phyloP scores from a whole-genome alignment of 2,797 vertebrate genomes.

The Dermochelys coriacea region DNA sequence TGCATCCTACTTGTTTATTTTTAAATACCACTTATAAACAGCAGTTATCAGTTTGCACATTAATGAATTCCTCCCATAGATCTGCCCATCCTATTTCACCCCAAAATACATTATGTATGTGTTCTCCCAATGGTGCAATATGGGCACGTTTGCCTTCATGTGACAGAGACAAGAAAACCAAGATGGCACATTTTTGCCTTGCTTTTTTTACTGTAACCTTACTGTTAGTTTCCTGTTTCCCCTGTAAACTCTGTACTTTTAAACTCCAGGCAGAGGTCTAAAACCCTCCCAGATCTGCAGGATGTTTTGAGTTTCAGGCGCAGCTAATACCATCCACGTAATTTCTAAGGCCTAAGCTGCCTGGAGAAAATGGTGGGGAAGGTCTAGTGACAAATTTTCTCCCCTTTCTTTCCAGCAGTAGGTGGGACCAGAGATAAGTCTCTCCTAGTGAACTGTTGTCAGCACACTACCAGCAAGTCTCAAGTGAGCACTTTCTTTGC shows the following conservation, averaged over 20 bases:
- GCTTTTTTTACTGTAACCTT: background rate
- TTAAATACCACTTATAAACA: background rate
- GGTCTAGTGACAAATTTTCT: background rate
- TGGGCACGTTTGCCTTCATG: background rate
- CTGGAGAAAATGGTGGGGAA: background rate
- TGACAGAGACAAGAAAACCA: background rate
- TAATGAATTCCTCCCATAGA: background rate
- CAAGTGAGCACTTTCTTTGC: background rate
- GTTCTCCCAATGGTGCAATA: background rate
- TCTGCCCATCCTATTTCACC: accelerated
- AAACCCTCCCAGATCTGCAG: background rate
- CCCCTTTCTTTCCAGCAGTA: background rate
- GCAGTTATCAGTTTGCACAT: background rate
- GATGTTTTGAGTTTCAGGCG: background rate
- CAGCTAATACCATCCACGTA: background rate
- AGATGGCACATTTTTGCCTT: background rate
- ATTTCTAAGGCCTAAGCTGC: background rate
- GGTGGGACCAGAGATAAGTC: background rate
- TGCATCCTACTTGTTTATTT: background rate
- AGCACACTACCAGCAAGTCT: background rate
- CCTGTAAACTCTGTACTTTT: background rate
- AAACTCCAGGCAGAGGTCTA: background rate
- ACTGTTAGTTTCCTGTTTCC: background rate
- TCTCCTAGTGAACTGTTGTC: constrained; percentile 12
- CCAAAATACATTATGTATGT: accelerated